Evolutionary conservation across 2,888 invertebrate genomes (phyloP).

Genomic region (Caenorhabditis becei): DNA sequence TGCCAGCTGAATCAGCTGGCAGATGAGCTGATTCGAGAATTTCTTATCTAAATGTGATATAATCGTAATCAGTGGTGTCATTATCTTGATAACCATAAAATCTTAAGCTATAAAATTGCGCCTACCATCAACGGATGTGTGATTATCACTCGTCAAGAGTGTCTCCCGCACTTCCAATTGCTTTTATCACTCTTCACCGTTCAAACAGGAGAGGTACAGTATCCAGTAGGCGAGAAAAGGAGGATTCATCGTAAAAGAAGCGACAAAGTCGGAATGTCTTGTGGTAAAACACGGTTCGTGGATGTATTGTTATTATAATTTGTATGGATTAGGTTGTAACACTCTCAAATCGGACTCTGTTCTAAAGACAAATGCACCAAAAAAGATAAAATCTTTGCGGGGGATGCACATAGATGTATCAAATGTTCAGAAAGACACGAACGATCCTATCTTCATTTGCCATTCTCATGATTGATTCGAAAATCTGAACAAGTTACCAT

Average conservation of each 20-base stretch:
- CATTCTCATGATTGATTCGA: conserved; percentile 8
- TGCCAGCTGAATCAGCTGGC: no score
- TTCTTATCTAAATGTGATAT: neutral
- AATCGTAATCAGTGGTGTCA: conserved; percentile 19
- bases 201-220: neutral
- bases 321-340: conserved; percentile 11
- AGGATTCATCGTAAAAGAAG: conserved; percentile 37
- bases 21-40: no score
- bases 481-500: neutral
- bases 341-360: neutral
- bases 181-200: conserved; percentile 22
- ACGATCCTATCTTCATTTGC: neutral
- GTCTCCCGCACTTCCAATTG: neutral
- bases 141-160: conserved; percentile 25
- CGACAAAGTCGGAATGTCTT: conserved; percentile 21
- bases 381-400: conserved; percentile 4
- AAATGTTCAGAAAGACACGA: neutral
- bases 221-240: conserved; percentile 1
- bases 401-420: conserved; percentile 6
- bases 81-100: conserved; percentile 25
- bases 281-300: conserved; percentile 58
- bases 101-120: conserved; percentile 25
- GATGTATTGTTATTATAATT: conserved; percentile 56
- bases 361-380: neutral
- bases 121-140: neutral